phyloP scores from a whole-genome alignment of 1,140 invertebrate species.

The Microplitis demolitor region DNA sequence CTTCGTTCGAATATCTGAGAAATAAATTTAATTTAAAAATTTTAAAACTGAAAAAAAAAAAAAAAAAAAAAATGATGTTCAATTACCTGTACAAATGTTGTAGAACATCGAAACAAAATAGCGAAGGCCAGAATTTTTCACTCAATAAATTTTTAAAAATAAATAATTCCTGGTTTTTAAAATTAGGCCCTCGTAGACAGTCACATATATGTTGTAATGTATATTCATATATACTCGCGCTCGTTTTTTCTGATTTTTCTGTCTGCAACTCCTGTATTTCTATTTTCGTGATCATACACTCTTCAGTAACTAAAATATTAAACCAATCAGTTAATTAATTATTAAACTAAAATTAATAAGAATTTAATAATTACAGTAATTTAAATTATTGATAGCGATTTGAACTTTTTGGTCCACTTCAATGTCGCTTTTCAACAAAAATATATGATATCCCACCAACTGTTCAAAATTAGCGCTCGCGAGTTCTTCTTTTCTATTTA shows the following conservation, averaged over 20 bases:
- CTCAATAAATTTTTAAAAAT: conserved; percentile 6
- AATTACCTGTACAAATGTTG: neutral
- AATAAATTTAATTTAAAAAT: neutral
- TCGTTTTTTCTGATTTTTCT: neutral
- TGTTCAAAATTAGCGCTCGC: no score
- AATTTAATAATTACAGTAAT: no score
- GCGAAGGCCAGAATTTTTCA: conserved; percentile 13
- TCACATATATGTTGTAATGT: neutral
- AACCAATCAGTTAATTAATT: no score
- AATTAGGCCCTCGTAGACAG: neutral
- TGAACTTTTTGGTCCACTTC: no score
- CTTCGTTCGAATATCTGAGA: neutral
- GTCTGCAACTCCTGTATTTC: neutral
- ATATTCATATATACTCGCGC: neutral
- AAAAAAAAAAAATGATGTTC: neutral
- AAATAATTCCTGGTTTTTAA: neutral
- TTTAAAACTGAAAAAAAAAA: no score
- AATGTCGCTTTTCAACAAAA: no score
- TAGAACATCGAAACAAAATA: conserved; percentile 12
- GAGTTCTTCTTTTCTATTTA: no score
- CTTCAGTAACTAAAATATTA: neutral
- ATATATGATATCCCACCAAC: no score
- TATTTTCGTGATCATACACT: neutral
- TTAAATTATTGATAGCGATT: no score
- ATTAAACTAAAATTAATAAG: no score